These are phyloP conservation scores for Ectemnius cavifrons DNA, from an alignment of 2,888 invertebrate species.

Conservation along the genomic window DNA sequence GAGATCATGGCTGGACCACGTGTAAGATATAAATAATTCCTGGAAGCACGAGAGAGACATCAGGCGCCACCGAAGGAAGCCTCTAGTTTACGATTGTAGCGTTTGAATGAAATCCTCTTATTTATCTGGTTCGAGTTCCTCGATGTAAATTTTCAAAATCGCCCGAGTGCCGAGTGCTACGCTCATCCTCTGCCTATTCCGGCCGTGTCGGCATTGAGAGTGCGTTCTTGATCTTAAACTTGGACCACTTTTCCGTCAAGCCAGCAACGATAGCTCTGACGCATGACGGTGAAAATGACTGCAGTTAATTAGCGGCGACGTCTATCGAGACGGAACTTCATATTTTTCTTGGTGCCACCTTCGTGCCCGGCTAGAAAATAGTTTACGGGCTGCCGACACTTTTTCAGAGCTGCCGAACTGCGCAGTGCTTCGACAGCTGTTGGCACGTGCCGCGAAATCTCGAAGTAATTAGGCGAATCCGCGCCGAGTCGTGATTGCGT, in stretches of 20 bases:
- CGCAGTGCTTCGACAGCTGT: conserved; percentile 42
- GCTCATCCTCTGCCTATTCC: no score
- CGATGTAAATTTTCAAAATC: no score
- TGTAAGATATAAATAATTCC: conserved; percentile 64
- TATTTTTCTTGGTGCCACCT: neutral
- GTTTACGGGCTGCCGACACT: neutral
- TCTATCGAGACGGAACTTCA: neutral
- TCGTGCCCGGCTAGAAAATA: neutral
- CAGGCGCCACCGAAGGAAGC: neutral
- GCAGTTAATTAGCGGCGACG: no score
- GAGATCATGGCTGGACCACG: conserved; percentile 43
- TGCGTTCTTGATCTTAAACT: no score
- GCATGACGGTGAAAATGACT: no score
- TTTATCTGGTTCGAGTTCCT: neutral
- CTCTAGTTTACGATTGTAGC: neutral
- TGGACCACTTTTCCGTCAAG: no score
- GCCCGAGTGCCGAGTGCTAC: no score
- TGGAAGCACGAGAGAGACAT: conserved; percentile 20
- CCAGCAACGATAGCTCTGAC: no score
- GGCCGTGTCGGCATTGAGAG: no score
- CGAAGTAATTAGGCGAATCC: conserved; percentile 69
- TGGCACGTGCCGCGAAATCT: conserved; percentile 62
- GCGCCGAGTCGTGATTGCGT: conserved; percentile 44
- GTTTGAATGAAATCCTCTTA: no score
- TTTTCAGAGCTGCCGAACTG: conserved; percentile 32